Conservation (phyloP, 1,140 invertebrate genomes). For the Cryptotermes secundus region DNA sequence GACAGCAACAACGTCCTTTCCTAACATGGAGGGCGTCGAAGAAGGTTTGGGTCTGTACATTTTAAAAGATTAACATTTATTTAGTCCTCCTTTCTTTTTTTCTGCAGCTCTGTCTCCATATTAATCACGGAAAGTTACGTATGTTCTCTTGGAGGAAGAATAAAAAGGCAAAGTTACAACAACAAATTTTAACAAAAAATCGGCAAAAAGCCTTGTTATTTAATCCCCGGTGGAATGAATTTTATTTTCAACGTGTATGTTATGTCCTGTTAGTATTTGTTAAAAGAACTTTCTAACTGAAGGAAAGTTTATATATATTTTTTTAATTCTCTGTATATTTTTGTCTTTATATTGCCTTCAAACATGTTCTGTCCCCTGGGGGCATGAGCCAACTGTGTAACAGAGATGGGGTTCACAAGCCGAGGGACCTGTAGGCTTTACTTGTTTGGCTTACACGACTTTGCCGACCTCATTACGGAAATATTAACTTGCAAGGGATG, state of each 20-base stretch:
- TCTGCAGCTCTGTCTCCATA: too few relatives aligned
- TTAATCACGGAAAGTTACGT: too few relatives aligned
- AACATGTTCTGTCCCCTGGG: constrained; percentile 3
- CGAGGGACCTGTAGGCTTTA: background rate
- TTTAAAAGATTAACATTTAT: too few relatives aligned
- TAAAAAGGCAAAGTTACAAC: too few relatives aligned
- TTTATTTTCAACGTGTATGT: background rate
- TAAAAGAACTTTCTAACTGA: constrained; percentile 1
- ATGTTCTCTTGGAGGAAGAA: too few relatives aligned
- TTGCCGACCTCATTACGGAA: background rate
- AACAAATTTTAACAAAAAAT: too few relatives aligned
- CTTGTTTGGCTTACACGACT: constrained; percentile 6
- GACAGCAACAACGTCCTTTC: too few relatives aligned
- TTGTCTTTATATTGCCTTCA: background rate
- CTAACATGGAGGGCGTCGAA: too few relatives aligned
- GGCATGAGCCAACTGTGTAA: background rate
- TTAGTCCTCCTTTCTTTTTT: too few relatives aligned
- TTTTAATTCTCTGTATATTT: background rate
- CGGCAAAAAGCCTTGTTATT: background rate
- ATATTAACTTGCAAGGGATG: background rate
- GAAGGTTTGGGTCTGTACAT: too few relatives aligned
- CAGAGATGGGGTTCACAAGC: background rate
- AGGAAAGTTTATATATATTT: background rate
- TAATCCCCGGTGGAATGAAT: background rate
- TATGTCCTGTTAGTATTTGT: background rate